phyloP scores from a whole-genome alignment of 2,888 invertebrate species.

The Oithona nana region DNA sequence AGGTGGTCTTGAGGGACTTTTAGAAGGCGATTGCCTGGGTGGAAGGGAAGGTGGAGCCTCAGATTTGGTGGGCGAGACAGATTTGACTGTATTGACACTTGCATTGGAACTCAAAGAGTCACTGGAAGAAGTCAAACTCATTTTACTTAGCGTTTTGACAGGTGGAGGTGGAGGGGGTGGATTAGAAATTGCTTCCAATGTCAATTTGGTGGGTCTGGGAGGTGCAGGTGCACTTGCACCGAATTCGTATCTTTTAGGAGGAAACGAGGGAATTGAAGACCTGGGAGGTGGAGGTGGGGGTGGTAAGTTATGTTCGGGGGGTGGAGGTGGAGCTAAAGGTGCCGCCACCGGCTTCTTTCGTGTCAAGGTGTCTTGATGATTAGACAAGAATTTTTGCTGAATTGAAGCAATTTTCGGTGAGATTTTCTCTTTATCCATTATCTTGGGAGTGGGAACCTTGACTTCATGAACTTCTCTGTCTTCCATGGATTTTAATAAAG shows the following conservation, averaged over 20 bases:
- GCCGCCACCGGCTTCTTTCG: neutral
- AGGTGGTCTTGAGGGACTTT: neutral
- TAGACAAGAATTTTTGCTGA: constrained; percentile 21
- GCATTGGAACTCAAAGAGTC: no score
- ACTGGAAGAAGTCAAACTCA: no score
- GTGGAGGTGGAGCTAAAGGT: neutral
- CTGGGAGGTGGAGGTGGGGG: constrained; percentile 17
- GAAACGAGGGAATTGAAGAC: neutral
- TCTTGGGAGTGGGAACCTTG: neutral
- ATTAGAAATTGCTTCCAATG: no score
- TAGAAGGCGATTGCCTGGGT: neutral
- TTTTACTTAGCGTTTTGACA: neutral
- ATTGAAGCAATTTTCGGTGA: constrained; percentile 21
- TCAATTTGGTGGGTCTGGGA: neutral
- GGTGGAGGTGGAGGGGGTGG: neutral
- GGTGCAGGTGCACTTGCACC: neutral
- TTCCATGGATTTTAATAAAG: constrained; percentile 24
- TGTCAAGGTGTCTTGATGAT: neutral
- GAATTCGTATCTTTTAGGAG: neutral
- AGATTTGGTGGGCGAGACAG: neutral
- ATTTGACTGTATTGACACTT: no score
- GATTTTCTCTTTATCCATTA: constrained; percentile 18
- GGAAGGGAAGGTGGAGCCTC: neutral
- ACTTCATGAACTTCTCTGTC: neutral
- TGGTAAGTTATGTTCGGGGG: constrained; percentile 8